Evolutionary conservation across 2,797 vertebrate species (phyloP), one percentile per base, ranked within the genome.

Genomic region (Alfaro cultratus): DNA sequence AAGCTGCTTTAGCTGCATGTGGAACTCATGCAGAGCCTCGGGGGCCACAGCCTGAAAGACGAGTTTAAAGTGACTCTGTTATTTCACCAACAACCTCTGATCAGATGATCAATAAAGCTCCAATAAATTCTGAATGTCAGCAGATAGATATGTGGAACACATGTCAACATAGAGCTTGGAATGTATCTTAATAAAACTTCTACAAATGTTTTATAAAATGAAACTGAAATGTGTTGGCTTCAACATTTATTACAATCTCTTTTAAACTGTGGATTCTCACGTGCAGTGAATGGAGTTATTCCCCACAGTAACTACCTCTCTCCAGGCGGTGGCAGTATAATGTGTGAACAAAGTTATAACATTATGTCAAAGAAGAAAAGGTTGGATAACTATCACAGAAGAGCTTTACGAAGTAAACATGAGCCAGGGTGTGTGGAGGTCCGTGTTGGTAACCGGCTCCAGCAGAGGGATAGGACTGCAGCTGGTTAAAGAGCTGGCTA

Each of bases 391-490:
- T 60, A 26, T n/a, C 13, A 12, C 53, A 12, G 29, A 62, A 62
- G 57, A 16, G 16, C 10, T 60, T 2, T 5, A 2, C 15, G 29
- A 7, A 34, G 62, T 39, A 39, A 39, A 23, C 34, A 39, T 41
- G 64, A 41, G 64, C 41, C 34, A 4, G 16, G 9, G 4, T 73
- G 1, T 45, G 39, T 75, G 74, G 15, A 60, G 5, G 8, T 77
- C 75, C 23, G 75, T 68, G 75, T 6, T 77, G 75, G 29, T 77
- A 9, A 77, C 75, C 23, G 75, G 62, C 11, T 73, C 26, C 46
- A 79, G 73, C 74, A 85, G 80, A 73, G 83, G 83, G 16, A 57
- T 85, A 21, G 80, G 83, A 3, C 73, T 85, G 11, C 67, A 81
- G 49, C 41, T 81, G 41, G 68, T 79, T 23, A 85, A 45, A 8